Evolutionary conservation across 2,797 vertebrate species (phyloP), one percentile per base, ranked within the genome.

Genomic region (Morelia viridis): DNA sequence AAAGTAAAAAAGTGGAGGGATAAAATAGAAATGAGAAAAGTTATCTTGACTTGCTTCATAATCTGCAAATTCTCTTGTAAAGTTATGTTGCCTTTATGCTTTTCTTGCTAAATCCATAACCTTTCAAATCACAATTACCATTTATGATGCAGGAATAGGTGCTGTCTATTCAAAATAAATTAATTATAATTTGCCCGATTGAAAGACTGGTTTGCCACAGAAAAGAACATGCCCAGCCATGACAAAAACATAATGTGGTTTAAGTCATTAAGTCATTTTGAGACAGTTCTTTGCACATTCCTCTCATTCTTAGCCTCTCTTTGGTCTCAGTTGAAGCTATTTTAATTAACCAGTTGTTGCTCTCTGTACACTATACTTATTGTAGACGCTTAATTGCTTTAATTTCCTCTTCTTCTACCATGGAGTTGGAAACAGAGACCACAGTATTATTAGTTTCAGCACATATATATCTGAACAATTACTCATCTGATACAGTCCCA

Each of bases 281-380:
- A 89, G 89, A 87, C 1, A 31, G 19, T 46, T 94, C 92, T 91
- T 92, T 9, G 24, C 68, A 35, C 58, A 87, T 92, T 93, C 65
- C 60, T 91, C 87, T 92, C 1, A 86, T 93, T 93, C n/a, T 88
- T 84, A 84, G 17, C 85, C 50, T 90, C 62, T 87, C 87, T 91
- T 17, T 71, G 83, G 71, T 2, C 35, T 93, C 95, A 91, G 62
- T 92, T 92, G 91, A 94, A 95, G n/a, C 65, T 88, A 11, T 26
- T 95, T 96, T 93, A 94, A 96, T 58, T 93, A 94, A 90, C 64
- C 22, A 15, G 1, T 88, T 92, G 56, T 85, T 95, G 22, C 60
- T 89, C 89, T 95, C 56, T 94, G 87, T 91, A 35, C 31, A 53
- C 17, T 56, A 5, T 53, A 35, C 50, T 65, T 90, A 35, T 85